Percentiles rank a stretch among this genome's conserved stretches.
These are phyloP conservation scores for Calyptommatus sinebrachiatus DNA, from an alignment of 2,113 vertebrate genomes.

Conservation along the genomic window DNA sequence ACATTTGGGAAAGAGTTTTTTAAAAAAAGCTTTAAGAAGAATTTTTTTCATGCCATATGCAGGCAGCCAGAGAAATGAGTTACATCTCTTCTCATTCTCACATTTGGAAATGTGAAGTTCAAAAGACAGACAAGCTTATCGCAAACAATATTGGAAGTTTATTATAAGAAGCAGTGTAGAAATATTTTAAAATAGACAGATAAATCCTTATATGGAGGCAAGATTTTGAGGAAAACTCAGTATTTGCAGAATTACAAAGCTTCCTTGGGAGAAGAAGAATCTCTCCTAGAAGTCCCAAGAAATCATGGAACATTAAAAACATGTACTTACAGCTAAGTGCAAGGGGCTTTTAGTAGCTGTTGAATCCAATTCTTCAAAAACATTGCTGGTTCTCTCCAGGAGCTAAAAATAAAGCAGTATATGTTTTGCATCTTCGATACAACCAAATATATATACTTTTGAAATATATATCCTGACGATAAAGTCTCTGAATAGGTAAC, in stretches of 20 bases:
- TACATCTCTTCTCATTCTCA: not conserved
- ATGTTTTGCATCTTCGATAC: not conserved
- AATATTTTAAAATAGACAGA: not conserved
- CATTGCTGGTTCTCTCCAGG: constrained; percentile 81
- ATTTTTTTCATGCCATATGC: no score
- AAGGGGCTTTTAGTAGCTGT: constrained; percentile 84
- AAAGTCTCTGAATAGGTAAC: no score
- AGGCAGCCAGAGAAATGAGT: not conserved
- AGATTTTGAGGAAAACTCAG: no score
- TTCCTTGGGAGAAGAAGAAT: not conserved
- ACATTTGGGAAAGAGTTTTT: not conserved
- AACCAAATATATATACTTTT: no score
- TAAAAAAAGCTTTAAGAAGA: not conserved
- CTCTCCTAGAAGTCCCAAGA: not conserved
- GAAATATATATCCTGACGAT: no score
- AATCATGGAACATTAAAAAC: not conserved
- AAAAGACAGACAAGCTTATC: not conserved
- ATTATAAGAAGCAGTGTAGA: no score
- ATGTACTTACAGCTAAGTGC: constrained; percentile 89
- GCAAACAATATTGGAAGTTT: no score
- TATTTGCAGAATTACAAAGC: not conserved
- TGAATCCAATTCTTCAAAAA: constrained; percentile 79
- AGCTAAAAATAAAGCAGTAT: constrained; percentile 73
- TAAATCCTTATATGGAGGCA: not conserved
- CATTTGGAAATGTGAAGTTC: not conserved